Conservation (phyloP, 2,888 invertebrate species). For the Bellardia bayeri region DNA sequence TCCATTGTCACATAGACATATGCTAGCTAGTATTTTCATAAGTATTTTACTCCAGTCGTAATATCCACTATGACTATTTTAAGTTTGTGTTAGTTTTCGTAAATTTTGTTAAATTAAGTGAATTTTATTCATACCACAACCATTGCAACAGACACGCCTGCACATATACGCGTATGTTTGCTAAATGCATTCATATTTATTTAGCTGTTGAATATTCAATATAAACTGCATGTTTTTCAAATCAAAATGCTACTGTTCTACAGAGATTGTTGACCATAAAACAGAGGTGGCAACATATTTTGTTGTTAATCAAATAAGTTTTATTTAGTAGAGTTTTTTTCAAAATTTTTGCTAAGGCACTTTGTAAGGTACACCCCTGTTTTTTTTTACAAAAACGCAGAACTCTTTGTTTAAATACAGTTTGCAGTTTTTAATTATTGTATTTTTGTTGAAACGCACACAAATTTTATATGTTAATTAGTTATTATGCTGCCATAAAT, state of each 20-base stretch:
- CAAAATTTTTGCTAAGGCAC: not conserved
- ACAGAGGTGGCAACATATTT: constrained; percentile 11
- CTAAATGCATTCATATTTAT: constrained; percentile 61
- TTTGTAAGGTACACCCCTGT: not conserved
- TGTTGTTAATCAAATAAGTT: too few species aligned
- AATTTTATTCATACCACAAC: constrained; percentile 63
- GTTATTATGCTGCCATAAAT: constrained; percentile 57
- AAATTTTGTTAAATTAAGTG: constrained; percentile 68
- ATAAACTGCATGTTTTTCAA: constrained; percentile 36
- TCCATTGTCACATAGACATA: constrained; percentile 2
- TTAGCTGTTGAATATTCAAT: constrained; percentile 67
- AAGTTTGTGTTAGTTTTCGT: constrained; percentile 40
- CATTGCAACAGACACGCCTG: not conserved
- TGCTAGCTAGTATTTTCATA: constrained; percentile 23
- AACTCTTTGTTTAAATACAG: not conserved
- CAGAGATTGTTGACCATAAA: constrained; percentile 11
- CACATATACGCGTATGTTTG: constrained; percentile 11
- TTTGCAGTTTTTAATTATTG: not conserved
- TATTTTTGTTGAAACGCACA: constrained; percentile 37
- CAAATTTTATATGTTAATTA: constrained; percentile 66
- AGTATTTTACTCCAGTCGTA: not conserved
- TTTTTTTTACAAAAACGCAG: not conserved
- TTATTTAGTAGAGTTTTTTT: not conserved
- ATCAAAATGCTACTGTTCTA: constrained; percentile 42
- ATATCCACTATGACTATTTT: constrained; percentile 19